These are phyloP conservation scores for Coryphaenoides rupestris DNA, from an alignment of 2,113 vertebrate species.

Conservation along the genomic window DNA sequence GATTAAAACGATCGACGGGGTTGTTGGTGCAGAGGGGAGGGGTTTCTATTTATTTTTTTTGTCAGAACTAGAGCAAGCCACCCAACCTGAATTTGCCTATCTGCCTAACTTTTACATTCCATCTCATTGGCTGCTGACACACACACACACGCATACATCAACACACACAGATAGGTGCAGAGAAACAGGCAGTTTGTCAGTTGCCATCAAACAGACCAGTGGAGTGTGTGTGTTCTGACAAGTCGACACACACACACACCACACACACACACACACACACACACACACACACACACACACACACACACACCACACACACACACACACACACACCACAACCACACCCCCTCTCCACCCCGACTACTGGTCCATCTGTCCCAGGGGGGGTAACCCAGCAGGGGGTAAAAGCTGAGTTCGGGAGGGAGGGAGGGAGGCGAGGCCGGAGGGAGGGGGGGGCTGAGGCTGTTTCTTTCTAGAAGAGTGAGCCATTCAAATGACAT, in stretches of 20 bases:
- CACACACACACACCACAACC: constrained; percentile 34
- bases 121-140: constrained; percentile 20
- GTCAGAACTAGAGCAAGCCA: constrained; percentile 54
- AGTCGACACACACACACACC: constrained; percentile 33
- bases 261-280: constrained; percentile 36
- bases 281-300: constrained; percentile 34
- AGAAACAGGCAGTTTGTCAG: constrained; percentile 1
- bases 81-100: constrained; percentile 65
- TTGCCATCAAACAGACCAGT: background rate
- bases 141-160: constrained; percentile 13
- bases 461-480: constrained; percentile 56
- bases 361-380: constrained; percentile 64
- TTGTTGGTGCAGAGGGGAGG: constrained; percentile 59
- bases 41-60: too few species aligned
- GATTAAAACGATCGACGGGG: constrained; percentile 79
- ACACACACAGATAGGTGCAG: constrained; percentile 42
- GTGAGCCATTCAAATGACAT: constrained; percentile 61
- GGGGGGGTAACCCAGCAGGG: constrained; percentile 62
- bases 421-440: background rate
- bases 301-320: constrained; percentile 38
- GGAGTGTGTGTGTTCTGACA: constrained; percentile 10
- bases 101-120: constrained; percentile 23
- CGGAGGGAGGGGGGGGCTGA: constrained; percentile 15
- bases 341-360: constrained; percentile 18
- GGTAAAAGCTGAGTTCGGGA: constrained; percentile 36